Base-by-base conservation (phyloP, 1,140 invertebrate genomes). In the Anoplolepis gracilipes region DNA sequence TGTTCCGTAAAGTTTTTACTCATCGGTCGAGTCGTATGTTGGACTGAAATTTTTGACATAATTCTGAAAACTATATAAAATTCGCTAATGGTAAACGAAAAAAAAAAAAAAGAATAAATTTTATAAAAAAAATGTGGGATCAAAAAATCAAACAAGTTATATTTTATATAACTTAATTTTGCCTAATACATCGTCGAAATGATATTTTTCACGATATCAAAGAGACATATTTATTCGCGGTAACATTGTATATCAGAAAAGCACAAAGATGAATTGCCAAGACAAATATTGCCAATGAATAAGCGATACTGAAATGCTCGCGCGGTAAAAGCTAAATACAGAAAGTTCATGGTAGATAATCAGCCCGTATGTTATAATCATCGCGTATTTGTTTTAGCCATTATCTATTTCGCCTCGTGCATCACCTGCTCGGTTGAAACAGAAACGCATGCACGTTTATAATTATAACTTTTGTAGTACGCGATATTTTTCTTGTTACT, bases 321-420 rank as follows among this genome's bases (percentile, higher is more conserved):
- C 82, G 36, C 85, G 88, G 88, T 90, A 90, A 87, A 91, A 91
- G 89, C 92, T 90, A 90, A 92, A 92, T 92, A 88, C 93, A 91
- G 93, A 94, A 94, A 94, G 93, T 93, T 90, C 92, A 89, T 79
- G 86, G 64, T 72, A 92, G 93, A 94, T 94, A 94, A 94, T 94
- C 92, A 91, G 85, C 93, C 93, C 93, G 93, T 94, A 94, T 94
- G 92, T 90, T 93, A 93, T 89, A 94, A 93, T 93, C 92, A 89
- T 88, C 88, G 77, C 88, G 93, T 93, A 94, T 94, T 93, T 94
- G 92, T 94, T 94, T 90, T 91, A 93, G 77, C 72, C 90, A 92
- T 93, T 93, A 94, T 93, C 92, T 93, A 92, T 93, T 92, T 86
- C 65, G 86, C 84, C 85, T 79, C 76, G 78, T 87, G 91, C 90